phyloP scores from a whole-genome alignment of 2,797 vertebrate genomes.

The Acrossocheilus wenchowensis region DNA sequence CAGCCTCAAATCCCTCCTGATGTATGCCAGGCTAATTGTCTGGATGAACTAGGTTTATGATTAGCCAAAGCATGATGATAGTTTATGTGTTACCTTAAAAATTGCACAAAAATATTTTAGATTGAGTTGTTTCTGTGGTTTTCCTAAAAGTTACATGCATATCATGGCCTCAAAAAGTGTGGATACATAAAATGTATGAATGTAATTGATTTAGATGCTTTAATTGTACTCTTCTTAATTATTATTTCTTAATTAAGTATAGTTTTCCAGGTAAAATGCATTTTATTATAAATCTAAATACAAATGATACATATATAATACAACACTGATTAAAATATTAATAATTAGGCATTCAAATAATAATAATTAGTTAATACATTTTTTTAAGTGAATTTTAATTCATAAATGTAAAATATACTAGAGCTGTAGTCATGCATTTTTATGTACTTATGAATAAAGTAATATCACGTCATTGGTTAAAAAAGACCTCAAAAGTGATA shows the following conservation, averaged over 20 bases:
- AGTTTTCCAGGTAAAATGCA: too few relatives aligned
- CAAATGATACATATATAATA: too few relatives aligned
- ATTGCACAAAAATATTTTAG: not conserved
- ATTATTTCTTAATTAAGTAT: not conserved
- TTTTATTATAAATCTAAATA: too few relatives aligned
- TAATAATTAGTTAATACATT: too few relatives aligned
- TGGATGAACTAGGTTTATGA: constrained; percentile 4
- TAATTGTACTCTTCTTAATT: not conserved
- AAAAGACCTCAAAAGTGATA: not conserved
- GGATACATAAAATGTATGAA: not conserved
- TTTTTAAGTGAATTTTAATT: too few relatives aligned
- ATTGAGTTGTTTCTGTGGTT: not conserved
- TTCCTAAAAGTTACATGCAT: not conserved
- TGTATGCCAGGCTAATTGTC: constrained; percentile 25
- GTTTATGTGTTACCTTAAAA: not conserved
- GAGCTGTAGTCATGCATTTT: too few relatives aligned
- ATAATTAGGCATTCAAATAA: too few relatives aligned
- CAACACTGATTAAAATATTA: too few relatives aligned
- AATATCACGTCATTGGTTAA: too few relatives aligned
- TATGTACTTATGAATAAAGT: too few relatives aligned
- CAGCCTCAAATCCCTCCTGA: constrained; percentile 17
- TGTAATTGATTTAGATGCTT: not conserved
- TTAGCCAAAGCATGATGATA: not conserved
- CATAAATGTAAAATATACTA: too few relatives aligned
- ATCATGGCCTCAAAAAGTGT: not conserved